Evolutionary conservation across 1,140 invertebrate genomes (phyloP).

Genomic region (Drosophila chauvacae): DNA sequence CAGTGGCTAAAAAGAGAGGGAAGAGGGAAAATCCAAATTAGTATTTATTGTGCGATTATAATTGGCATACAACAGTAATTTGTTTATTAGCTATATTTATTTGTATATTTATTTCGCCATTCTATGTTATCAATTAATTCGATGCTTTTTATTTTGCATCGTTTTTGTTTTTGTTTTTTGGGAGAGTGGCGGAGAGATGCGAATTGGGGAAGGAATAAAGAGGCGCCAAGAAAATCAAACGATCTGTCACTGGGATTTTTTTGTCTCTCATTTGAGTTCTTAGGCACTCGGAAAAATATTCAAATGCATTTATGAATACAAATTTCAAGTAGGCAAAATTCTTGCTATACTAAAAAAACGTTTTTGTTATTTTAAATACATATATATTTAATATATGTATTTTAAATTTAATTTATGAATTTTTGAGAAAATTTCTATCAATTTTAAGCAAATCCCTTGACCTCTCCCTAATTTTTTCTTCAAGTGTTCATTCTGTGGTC

Average conservation of each 20-base stretch:
- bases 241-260: constrained; percentile 45
- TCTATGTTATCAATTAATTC: constrained; percentile 53
- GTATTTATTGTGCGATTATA: constrained; percentile 27
- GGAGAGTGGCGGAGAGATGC: neutral
- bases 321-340: neutral
- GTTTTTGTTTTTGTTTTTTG: neutral
- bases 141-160: constrained; percentile 16
- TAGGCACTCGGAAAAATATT: constrained; percentile 15
- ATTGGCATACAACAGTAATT: constrained; percentile 33
- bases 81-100: constrained; percentile 33
- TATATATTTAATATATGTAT: neutral
- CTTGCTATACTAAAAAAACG: neutral
- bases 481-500: constrained; percentile 3
- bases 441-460: neutral
- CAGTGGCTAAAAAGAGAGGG: constrained; percentile 64
- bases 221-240: constrained; percentile 76
- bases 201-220: constrained; percentile 16
- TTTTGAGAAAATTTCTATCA: neutral
- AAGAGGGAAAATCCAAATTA: constrained; percentile 47
- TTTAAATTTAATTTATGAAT: too few relatives aligned
- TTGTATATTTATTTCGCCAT: constrained; percentile 31
- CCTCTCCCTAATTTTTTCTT: neutral
- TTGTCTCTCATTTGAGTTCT: constrained; percentile 6
- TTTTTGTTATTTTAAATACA: neutral
- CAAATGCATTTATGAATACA: neutral